Percentiles rank a stretch among this genome's conserved stretches.
phyloP scores from a whole-genome alignment of 2,113 vertebrate genomes.

The Choloepus hoffmanni region DNA sequence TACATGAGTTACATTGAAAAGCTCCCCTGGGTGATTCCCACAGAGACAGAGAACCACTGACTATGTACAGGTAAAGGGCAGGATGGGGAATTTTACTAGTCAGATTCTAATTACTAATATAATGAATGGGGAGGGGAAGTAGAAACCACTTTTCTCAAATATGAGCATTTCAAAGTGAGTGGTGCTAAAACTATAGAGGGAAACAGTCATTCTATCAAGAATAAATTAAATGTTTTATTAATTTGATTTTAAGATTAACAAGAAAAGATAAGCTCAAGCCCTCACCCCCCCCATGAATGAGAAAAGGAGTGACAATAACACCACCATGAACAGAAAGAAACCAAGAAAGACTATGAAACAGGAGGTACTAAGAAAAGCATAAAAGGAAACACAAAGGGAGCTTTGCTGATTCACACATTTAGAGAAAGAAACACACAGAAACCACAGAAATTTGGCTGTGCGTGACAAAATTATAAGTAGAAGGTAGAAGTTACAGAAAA shows the following conservation, averaged over 20 bases:
- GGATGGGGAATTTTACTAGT: neutral
- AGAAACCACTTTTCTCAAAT: neutral
- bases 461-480: neutral
- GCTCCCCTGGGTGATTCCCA: neutral
- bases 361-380: neutral
- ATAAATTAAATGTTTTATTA: neutral
- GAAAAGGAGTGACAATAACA: neutral
- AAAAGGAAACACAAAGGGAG: neutral
- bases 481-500: neutral
- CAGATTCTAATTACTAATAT: conserved; percentile 1
- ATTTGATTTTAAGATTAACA: conserved; percentile 46
- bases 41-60: neutral
- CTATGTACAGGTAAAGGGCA: neutral
- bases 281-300: neutral
- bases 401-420: neutral
- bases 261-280: neutral
- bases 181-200: neutral
- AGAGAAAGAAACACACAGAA: neutral
- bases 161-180: neutral
- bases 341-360: neutral
- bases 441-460: neutral
- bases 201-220: neutral
- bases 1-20: neutral
- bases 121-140: too few relatives aligned
- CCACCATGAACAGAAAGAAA: neutral